Base-by-base conservation (phyloP, 2,797 vertebrate genomes). In the Spinus olivaceus region DNA sequence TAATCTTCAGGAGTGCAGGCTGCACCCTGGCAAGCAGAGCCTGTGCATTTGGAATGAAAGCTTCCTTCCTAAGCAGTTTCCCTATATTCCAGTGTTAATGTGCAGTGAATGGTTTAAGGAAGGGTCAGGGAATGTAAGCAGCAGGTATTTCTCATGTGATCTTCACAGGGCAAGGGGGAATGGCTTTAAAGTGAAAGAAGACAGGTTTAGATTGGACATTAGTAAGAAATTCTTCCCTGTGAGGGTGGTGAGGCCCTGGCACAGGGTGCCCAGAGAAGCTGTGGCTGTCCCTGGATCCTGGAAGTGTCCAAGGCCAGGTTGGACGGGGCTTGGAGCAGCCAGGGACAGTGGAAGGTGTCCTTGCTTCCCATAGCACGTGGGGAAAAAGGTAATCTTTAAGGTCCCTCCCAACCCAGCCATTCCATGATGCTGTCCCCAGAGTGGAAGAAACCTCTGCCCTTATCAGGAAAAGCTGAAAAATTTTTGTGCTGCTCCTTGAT, bases 41-140 rank as follows among this genome's bases (percentile, higher is more conserved):
- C 63, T 27, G 5, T 53, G 76, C 25, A 1, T 39, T 65, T 39
- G 65, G n/a, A 61, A 51, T 16, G 12, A 47, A 53, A 76, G 22
- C 21, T 51, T 88, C 53, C 14, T 66, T 76, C 33, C 27, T 6
- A 65, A 65, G 41, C 15, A 2, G 5, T 37, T 61, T 85, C n/a
- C 33, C 50, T n/a, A 0, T 21, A 12, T 65, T 77, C 30, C 42
- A 0, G 0, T 10, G 8, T 30, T 56, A 13, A 30, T 1, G 3
- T 32, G 11, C 28, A 47, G 13, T 27, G 25, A 56, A 12, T 23
- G 30, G 24, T 22, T 57, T 50, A 54, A 70, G 57, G 79, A 66
- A 24, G 21, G 28, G 15, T 23, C 12, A 53, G 17, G 37, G 16
- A 46, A 42, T 13, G 23, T 33, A 37, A 93, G 23, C 14, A 27